A percentile compares a stretch with the other conserved stretches of the same genome.
Evolutionary conservation across 2,888 invertebrate species (phyloP).

Genomic region (Biston stratarius): DNA sequence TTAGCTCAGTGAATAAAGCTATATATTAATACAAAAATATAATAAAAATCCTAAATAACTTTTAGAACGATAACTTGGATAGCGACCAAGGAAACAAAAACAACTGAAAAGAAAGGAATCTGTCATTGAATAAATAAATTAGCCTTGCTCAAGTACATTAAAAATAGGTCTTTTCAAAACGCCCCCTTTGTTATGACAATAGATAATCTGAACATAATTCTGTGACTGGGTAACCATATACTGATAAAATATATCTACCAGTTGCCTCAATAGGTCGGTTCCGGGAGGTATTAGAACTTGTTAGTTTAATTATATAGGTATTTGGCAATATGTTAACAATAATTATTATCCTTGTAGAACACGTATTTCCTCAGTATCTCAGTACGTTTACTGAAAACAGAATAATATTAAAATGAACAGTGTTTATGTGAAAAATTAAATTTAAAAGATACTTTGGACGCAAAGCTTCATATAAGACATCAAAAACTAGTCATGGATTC

Average conservation of each 20-base stretch:
- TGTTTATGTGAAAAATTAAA: not conserved
- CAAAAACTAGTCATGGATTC: constrained; percentile 60
- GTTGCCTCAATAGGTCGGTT: not conserved
- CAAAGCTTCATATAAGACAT: constrained; percentile 1
- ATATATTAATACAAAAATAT: too few species aligned
- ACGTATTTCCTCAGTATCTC: not conserved
- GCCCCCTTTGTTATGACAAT: constrained; percentile 3
- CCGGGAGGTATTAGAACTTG: constrained; percentile 1
- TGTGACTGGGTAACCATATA: not conserved
- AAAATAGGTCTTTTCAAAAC: not conserved
- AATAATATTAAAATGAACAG: not conserved
- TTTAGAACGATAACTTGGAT: not conserved
- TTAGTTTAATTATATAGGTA: not conserved
- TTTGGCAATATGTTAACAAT: not conserved
- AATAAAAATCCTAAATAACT: too few species aligned
- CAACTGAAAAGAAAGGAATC: not conserved
- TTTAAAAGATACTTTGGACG: not conserved
- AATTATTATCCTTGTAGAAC: not conserved
- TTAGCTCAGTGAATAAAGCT: too few species aligned
- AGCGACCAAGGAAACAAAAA: not conserved
- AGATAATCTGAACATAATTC: not conserved
- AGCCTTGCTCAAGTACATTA: not conserved
- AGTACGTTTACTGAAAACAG: not conserved
- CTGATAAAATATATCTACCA: constrained; percentile 2
- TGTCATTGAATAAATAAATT: not conserved